Conservation (phyloP, 92 coral and sea anemone genomes). For the Paragorgia papillata region DNA sequence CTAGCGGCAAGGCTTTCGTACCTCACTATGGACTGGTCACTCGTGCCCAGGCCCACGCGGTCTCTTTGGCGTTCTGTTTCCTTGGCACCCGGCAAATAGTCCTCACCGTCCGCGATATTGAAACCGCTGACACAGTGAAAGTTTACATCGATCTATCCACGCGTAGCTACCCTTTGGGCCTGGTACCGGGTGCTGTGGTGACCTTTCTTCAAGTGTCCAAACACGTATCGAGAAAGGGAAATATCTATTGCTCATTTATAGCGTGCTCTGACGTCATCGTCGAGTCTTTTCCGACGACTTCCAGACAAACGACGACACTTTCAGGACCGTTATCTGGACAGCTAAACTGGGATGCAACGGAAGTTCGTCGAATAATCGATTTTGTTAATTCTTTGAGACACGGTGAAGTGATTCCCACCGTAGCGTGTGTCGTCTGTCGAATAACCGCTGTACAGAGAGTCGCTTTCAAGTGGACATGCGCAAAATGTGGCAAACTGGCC, state of each 20-base stretch:
- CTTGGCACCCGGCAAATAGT: constrained; percentile 68
- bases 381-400: constrained; percentile 57
- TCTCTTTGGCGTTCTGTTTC: constrained; percentile 71
- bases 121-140: constrained; percentile 70
- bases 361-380: constrained; percentile 61
- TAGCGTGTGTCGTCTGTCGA: constrained; percentile 76
- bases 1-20: constrained; percentile 60
- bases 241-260: constrained; percentile 77
- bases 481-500: constrained; percentile 76
- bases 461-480: constrained; percentile 77
- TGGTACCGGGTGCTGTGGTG: constrained; percentile 85
- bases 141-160: constrained; percentile 81
- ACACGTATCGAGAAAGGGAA: constrained; percentile 73
- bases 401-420: constrained; percentile 70
- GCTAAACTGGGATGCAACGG: constrained; percentile 24
- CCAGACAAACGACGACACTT: neutral
- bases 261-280: constrained; percentile 80
- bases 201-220: constrained; percentile 69
- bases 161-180: constrained; percentile 64
- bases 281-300: constrained; percentile 51
- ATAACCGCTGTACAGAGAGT: constrained; percentile 85
- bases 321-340: neutral
- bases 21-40: constrained; percentile 74
- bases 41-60: constrained; percentile 42
- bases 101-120: constrained; percentile 70